Base-by-base conservation (phyloP, 2,797 vertebrate genomes). In the Scomberomorus guttatus region DNA sequence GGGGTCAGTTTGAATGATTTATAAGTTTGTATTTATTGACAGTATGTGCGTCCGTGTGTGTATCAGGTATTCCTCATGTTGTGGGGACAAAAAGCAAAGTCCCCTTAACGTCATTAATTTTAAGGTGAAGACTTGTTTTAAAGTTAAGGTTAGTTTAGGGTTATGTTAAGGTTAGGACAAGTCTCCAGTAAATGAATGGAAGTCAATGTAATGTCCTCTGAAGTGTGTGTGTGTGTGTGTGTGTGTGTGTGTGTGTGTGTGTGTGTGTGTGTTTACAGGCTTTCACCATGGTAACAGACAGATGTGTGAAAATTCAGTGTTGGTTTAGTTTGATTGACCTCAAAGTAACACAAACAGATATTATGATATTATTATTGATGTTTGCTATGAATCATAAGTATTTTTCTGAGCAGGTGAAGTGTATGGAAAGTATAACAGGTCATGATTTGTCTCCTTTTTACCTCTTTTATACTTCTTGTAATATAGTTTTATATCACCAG, bases 181-280 rank as follows among this genome's bases (percentile, higher is more conserved):
- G 6, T 10, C 34, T 37, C 9, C 34, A 37, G 34, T 7, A 37
- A 37, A 10, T 37, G 6, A 37, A 37, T 37, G 34, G 2, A 10
- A 37, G 34, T 37, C 34, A 37, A 37, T 37, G 34, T 11, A 37
- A 37, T 37, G 34, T 37, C 34, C 12, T 39, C 22, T 62, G 48
- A 5, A 20, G 7, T 25, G 48, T 65, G 70, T 42, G 46, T 65
- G 39, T 83, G 57, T 69, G 80, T 82, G 25, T 54, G 55, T 81
- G 56, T 67, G 56, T 62, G 72, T 54, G 74, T 37, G 60, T 37
- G 71, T 51, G 75, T 55, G 64, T 61, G 71, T 48, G 79, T 48
- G 50, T 56, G 67, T n/a, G 39, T 24, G 70, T 17, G 57, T 11
- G 58, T 42, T 34, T 34, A 34, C 32, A 34, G 32, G 32, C 6